Evolutionary conservation across 2,113 vertebrate species (phyloP), one percentile per base, ranked within the genome.

Genomic region (Passer domesticus): DNA sequence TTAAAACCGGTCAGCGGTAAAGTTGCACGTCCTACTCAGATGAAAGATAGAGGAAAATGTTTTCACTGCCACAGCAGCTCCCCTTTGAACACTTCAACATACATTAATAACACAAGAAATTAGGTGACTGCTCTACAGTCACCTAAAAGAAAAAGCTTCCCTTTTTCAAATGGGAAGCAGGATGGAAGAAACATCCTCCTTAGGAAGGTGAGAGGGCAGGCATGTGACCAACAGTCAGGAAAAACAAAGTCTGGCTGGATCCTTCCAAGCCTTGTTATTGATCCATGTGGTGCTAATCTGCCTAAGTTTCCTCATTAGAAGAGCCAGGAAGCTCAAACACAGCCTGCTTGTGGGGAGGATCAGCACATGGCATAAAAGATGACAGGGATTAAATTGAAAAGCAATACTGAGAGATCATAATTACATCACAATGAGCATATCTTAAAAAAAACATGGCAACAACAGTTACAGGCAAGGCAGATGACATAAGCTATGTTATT

Each of bases 191-290:
- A 15, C 7, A 27, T 28, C 4, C 7, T 52, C 13, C 46, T 58
- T 62, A 37, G 7, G 16, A 39, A 17, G 6, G 2, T 0, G 1
- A 7, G 0, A 3, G 12, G 27, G 27, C 16, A 41, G 30, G 13
- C 13, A 68, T 27, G 4, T 52, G 25, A 63, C 12, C 10, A 63
- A 11, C 28, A 63, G 7, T 49, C 31, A 75, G n/a, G 28, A 47
- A 74, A 77, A 73, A 0, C 2, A 13, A 27, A 52, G 6, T n/a
- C n/a, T 49, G 14, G 1, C 28, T 49, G 46, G 28, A 81, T 74
- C 28, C 7, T 81, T 89, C 28, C 1, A 10, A 49, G 11, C 16
- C 19, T 74, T 60, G 12, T 69, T 47, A 77, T 17, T 64, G 41
- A 64, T 62, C 21, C 37, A 80, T 20, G 28, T n/a, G 69, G 62